phyloP scores from a whole-genome alignment of 2,113 vertebrate species.

The Psilopogon haemacephalus region DNA sequence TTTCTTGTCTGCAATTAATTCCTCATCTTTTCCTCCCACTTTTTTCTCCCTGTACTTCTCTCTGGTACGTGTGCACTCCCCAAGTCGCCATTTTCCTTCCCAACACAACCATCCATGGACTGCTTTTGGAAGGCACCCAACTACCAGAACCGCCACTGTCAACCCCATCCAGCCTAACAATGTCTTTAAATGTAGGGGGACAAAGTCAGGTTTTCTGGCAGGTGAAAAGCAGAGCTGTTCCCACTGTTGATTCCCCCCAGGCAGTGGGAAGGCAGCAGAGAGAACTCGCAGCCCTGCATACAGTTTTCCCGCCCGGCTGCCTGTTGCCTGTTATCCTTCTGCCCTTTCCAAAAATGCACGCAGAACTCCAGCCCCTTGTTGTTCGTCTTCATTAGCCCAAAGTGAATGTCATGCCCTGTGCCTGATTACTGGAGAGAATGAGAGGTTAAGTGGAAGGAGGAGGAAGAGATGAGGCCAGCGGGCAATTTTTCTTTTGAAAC shows the following conservation, averaged over 20 bases:
- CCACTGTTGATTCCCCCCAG: fast-evolving
- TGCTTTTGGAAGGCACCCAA: neutral
- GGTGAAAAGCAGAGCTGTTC: neutral
- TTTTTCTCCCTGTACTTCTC: neutral
- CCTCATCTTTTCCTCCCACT: neutral
- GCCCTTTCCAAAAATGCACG: neutral
- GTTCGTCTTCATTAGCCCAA: neutral
- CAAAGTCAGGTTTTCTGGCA: neutral
- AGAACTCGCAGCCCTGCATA: neutral
- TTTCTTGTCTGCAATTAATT: neutral
- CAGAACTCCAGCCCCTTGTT: neutral
- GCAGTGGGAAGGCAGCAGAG: fast-evolving
- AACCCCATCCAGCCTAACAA: neutral
- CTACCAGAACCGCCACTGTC: neutral
- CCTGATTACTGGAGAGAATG: fast-evolving
- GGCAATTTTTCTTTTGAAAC: neutral
- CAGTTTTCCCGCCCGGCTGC: neutral
- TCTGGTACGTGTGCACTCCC: fast-evolving
- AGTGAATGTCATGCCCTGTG: neutral
- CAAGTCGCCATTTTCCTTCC: neutral
- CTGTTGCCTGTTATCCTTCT: neutral
- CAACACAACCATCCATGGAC: neutral
- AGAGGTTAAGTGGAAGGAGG: neutral
- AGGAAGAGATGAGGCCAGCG: neutral
- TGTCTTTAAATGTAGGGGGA: neutral